Percentiles rank a stretch among this genome's conserved stretches.
Conservation (phyloP, 2,888 invertebrate species). For the Oscheius onirici region DNA sequence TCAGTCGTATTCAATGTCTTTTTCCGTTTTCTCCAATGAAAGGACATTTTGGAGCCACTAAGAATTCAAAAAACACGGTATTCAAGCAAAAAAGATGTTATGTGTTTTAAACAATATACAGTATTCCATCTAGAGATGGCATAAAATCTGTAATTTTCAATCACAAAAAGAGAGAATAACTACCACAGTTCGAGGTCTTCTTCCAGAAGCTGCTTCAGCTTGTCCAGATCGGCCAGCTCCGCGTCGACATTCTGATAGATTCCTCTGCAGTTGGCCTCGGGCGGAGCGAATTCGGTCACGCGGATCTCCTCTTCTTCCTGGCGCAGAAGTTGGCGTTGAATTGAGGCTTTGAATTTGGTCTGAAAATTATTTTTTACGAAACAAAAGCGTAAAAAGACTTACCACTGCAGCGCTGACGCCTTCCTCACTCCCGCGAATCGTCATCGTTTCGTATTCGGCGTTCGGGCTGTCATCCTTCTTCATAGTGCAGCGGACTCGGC, state of each 20-base stretch:
- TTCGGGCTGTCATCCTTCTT: background rate
- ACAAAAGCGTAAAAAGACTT: background rate
- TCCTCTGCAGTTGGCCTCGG: background rate
- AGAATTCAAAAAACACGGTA: no score
- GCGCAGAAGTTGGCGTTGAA: background rate
- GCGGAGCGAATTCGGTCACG: conserved; percentile 9
- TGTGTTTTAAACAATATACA: no score
- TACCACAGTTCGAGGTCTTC: background rate
- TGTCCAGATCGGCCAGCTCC: background rate
- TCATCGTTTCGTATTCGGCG: background rate
- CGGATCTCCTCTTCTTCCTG: background rate
- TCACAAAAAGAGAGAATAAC: no score
- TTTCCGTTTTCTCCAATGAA: no score
- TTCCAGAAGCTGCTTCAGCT: background rate
- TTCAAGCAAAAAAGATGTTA: no score
- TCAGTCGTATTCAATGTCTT: no score
- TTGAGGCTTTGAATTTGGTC: background rate
- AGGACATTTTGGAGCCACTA: no score
- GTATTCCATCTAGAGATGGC: no score
- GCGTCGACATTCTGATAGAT: conserved; percentile 1
- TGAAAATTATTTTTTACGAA: background rate
- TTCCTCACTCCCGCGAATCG: conserved; percentile 9
- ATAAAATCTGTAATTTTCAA: no score
- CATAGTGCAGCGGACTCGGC: background rate
- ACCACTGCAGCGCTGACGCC: conserved; percentile 10